Percentiles rank a stretch among this genome's conserved stretches.
Conservation (phyloP, 2,888 invertebrate genomes). For the Epirrhoe alternata region DNA sequence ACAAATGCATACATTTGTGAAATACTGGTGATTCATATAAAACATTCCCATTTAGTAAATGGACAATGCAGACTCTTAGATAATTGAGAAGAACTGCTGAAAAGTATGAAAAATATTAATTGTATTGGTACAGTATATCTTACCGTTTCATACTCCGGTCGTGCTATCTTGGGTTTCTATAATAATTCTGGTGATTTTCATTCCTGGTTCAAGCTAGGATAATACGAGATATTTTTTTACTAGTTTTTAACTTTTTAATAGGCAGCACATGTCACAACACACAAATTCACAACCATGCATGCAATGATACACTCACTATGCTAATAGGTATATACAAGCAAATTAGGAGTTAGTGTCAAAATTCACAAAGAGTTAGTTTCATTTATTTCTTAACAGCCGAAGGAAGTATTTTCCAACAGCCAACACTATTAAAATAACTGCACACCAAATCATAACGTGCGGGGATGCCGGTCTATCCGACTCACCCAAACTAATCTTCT, state of each 20-base stretch:
- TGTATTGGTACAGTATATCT: conserved; percentile 41
- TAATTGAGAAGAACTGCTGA: conserved; percentile 36
- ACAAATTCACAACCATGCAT: conserved; percentile 66
- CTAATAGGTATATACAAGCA: conserved; percentile 40
- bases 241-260: conserved; percentile 12
- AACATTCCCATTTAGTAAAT: conserved; percentile 52
- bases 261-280: conserved; percentile 30
- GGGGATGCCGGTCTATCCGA: conserved; percentile 73
- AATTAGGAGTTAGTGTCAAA: conserved; percentile 51
- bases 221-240: conserved; percentile 14
- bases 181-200: conserved; percentile 35
- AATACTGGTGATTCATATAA: conserved; percentile 46
- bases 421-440: conserved; percentile 78
- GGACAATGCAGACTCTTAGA: conserved; percentile 20
- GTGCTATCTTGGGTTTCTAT: conserved; percentile 23
- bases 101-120: conserved; percentile 1
- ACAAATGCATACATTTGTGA: conserved; percentile 45
- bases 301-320: conserved; percentile 58
- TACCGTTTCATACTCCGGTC: conserved; percentile 51
- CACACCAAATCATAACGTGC: conserved; percentile 81
- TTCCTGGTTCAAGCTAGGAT: conserved; percentile 31
- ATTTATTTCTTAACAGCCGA: conserved; percentile 69
- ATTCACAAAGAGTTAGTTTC: conserved; percentile 54
- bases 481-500: conserved; percentile 82
- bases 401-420: conserved; percentile 74